Conservation (phyloP, 2,888 invertebrate species). For the Mesochorus sp. region DNA sequence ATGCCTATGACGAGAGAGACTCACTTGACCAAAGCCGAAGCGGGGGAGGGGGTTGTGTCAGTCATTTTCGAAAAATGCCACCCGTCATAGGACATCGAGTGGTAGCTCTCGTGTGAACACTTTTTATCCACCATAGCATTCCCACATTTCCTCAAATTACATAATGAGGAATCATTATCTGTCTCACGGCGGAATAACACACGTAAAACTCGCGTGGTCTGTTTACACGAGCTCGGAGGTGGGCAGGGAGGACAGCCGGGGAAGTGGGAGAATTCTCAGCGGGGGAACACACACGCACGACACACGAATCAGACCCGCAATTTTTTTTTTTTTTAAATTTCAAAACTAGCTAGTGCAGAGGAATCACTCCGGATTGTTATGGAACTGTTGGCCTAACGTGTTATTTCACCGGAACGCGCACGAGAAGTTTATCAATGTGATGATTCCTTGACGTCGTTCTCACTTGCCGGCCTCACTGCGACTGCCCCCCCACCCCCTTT, state of each 20-base stretch:
- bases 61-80: constrained; percentile 77
- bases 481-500: constrained; percentile 17
- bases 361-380: not conserved
- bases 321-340: constrained; percentile 5
- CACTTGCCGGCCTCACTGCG: constrained; percentile 55
- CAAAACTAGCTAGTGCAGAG: not conserved
- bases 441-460: constrained; percentile 32
- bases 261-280: constrained; percentile 12
- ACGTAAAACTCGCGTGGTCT: constrained; percentile 58
- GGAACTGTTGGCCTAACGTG: not conserved
- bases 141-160: constrained; percentile 70
- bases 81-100: constrained; percentile 71
- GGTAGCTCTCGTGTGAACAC: constrained; percentile 70
- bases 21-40: constrained; percentile 77
- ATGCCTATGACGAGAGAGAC: constrained; percentile 63
- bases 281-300: constrained; percentile 36
- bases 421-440: constrained; percentile 4
- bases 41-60: constrained; percentile 74
- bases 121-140: constrained; percentile 77
- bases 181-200: constrained; percentile 37
- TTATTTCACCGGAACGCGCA: constrained; percentile 16
- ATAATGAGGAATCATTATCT: constrained; percentile 70
- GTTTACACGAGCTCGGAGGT: constrained; percentile 57
- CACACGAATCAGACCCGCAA: not conserved
- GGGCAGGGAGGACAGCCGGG: not conserved